Evolutionary conservation across 2,888 invertebrate species (phyloP).

Genomic region (Pheosia gnoma): DNA sequence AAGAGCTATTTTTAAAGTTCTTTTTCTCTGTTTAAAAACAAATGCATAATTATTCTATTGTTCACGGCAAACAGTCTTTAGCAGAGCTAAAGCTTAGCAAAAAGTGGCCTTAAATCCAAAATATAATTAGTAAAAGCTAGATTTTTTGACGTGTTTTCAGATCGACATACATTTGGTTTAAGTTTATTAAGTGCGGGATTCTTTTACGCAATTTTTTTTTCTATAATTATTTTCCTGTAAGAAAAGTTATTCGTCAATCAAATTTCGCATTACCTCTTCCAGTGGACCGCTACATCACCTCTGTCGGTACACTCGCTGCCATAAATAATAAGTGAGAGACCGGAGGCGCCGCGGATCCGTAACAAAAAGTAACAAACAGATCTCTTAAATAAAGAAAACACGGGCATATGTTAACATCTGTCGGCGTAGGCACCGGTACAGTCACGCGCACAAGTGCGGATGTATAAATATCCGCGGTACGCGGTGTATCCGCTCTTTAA

Average conservation of each 20-base stretch:
- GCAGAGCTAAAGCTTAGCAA: too few species aligned
- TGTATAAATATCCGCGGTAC: constrained; percentile 4
- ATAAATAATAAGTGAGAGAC: constrained; percentile 82
- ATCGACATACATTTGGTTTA: too few species aligned
- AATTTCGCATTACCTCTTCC: constrained; percentile 26
- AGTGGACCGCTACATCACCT: constrained; percentile 33
- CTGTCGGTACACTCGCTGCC: constrained; percentile 67
- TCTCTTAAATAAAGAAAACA: constrained; percentile 84
- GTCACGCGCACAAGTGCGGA: constrained; percentile 28
- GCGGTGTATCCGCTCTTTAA: background rate
- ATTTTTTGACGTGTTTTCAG: too few species aligned
- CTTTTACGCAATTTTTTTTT: too few species aligned
- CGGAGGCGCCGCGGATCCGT: constrained; percentile 79
- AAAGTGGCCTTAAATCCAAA: too few species aligned
- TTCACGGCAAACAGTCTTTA: too few species aligned
- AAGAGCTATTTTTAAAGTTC: too few species aligned
- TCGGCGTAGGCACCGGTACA: constrained; percentile 59
- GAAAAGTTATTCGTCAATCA: background rate
- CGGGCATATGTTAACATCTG: constrained; percentile 82
- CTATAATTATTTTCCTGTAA: too few species aligned
- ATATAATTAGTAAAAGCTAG: too few species aligned
- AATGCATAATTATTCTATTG: too few species aligned
- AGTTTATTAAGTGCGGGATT: too few species aligned
- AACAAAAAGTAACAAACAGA: constrained; percentile 82
- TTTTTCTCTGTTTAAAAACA: too few species aligned